Conservation (phyloP, 1,140 invertebrate species). For the Brachionus calyciflorus region DNA sequence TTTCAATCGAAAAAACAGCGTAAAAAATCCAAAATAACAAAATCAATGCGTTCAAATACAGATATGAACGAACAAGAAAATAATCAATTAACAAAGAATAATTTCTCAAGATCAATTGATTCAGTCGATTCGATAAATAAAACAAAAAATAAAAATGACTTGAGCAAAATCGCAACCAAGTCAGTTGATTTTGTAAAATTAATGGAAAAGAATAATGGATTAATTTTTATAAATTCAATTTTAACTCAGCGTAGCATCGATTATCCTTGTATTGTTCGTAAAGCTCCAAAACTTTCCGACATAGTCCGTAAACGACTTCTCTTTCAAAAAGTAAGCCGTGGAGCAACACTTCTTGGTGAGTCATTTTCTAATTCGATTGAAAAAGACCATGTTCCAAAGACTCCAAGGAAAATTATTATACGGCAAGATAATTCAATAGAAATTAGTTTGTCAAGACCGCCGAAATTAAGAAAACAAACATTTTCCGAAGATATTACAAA, state of each 20-base stretch:
- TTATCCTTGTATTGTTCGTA: constrained; percentile 42
- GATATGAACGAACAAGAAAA: not conserved
- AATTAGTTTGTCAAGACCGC: constrained; percentile 15
- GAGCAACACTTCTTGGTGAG: constrained; percentile 9
- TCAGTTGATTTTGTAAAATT: constrained; percentile 39
- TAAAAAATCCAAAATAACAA: no score
- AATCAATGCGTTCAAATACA: not conserved
- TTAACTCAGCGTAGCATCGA: constrained; percentile 36
- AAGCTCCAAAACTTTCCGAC: constrained; percentile 39
- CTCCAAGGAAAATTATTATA: constrained; percentile 39
- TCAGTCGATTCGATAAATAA: constrained; percentile 33
- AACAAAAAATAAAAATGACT: not conserved
- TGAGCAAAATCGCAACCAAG: not conserved
- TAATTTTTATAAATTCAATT: constrained; percentile 1
- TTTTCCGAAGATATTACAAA: constrained; percentile 28
- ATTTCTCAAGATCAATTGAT: constrained; percentile 21
- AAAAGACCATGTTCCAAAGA: constrained; percentile 41
- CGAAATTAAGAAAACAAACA: constrained; percentile 7
- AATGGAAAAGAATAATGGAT: not conserved
- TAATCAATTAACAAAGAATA: constrained; percentile 23
- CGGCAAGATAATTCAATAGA: constrained; percentile 45
- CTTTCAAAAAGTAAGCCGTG: constrained; percentile 25
- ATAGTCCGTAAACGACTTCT: constrained; percentile 43
- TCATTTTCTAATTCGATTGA: constrained; percentile 25
- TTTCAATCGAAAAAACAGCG: no score